These are phyloP conservation scores for Idaea biselata DNA, from an alignment of 2,888 invertebrate species.

Conservation along the genomic window DNA sequence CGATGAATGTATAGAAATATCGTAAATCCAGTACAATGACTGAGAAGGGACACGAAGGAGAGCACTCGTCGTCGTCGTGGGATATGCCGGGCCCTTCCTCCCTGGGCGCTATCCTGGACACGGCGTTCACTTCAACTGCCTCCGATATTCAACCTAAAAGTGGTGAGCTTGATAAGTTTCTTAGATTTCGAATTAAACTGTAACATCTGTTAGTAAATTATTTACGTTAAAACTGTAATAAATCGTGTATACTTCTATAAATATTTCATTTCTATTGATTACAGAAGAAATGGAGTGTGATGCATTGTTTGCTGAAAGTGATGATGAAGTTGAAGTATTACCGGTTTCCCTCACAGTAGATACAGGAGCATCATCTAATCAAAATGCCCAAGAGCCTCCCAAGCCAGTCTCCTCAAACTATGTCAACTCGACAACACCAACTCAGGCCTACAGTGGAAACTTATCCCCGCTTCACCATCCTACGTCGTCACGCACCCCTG, in stretches of 20 bases:
- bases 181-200: neutral
- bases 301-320: conserved; percentile 83
- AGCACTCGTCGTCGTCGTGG: conserved; percentile 64
- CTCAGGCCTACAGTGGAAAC: conserved; percentile 55
- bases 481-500: conserved; percentile 62
- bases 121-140: conserved; percentile 81
- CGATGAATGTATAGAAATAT: conserved; percentile 4
- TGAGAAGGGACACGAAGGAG: conserved; percentile 64
- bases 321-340: conserved; percentile 79
- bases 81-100: conserved; percentile 76
- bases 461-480: conserved; percentile 53
- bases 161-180: conserved; percentile 43
- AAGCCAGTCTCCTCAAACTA: conserved; percentile 62
- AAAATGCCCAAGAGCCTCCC: conserved; percentile 36
- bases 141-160: conserved; percentile 61
- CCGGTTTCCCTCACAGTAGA: conserved; percentile 45
- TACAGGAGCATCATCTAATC: conserved; percentile 37
- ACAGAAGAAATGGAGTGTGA: conserved; percentile 84
- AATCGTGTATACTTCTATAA: conserved; percentile 20
- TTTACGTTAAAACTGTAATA: conserved; percentile 3
- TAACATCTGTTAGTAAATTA: conserved; percentile 5
- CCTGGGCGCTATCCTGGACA: conserved; percentile 82
- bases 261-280: conserved; percentile 28
- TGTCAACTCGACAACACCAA: conserved; percentile 61
- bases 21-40: conserved; percentile 47